A percentile compares a stretch with the other conserved stretches of the same genome.
These are phyloP conservation scores for Scopus umbretta DNA, from an alignment of 2,113 vertebrate genomes.

Conservation along the genomic window DNA sequence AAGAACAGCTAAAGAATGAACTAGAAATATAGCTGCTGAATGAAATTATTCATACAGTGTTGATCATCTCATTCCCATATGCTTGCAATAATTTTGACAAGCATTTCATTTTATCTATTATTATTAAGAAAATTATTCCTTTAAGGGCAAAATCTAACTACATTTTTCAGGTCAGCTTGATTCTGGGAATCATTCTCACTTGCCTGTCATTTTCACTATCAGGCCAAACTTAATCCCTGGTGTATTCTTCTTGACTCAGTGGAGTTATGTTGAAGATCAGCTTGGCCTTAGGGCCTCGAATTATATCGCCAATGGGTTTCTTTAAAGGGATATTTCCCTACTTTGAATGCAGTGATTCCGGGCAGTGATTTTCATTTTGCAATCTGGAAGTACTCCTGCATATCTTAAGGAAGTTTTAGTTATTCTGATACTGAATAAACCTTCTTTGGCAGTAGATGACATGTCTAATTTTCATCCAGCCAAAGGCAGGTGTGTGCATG, in stretches of 20 bases:
- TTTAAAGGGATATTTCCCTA: constrained; percentile 28
- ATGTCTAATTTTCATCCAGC: neutral
- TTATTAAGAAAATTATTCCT: constrained; percentile 33
- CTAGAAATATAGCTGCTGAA: neutral
- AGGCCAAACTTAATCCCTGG: constrained; percentile 20
- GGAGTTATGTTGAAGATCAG: constrained; percentile 15
- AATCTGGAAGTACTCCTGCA: neutral
- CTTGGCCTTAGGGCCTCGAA: neutral
- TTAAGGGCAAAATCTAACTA: constrained; percentile 18
- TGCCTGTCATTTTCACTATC: constrained; percentile 23
- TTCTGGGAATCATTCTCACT: constrained; percentile 41
- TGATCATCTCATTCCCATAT: neutral
- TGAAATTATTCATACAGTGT: neutral
- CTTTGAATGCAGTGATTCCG: constrained; percentile 27
- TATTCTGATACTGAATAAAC: neutral
- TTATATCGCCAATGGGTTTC: neutral
- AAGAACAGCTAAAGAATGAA: neutral
- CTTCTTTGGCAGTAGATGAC: neutral
- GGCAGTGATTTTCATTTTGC: constrained; percentile 10
- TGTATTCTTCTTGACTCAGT: constrained; percentile 20
- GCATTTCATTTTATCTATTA: neutral
- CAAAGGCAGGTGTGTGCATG: neutral
- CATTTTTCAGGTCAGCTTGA: constrained; percentile 37
- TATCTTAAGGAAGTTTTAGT: constrained; percentile 2
- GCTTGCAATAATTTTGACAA: constrained; percentile 12